Conservation (phyloP, 2,888 invertebrate species). For the Dicranocentrus wangi region DNA sequence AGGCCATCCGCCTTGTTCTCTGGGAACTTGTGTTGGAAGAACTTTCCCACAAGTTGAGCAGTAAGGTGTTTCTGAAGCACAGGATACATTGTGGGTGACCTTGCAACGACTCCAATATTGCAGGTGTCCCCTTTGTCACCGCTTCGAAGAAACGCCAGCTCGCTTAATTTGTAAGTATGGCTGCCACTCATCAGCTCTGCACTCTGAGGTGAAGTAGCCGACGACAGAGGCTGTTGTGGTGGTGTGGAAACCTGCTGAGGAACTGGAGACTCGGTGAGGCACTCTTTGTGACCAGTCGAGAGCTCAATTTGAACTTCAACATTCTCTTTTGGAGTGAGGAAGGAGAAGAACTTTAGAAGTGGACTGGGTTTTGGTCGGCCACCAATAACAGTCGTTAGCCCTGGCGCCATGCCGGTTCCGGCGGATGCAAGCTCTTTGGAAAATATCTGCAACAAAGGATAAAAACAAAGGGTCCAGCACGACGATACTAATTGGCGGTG, state of each 20-base stretch:
- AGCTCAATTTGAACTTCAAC: conserved; percentile 73
- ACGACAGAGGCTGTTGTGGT: not conserved
- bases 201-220: not conserved
- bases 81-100: conserved; percentile 75
- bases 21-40: conserved; percentile 75
- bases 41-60: conserved; percentile 74
- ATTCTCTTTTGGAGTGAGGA: conserved; percentile 75
- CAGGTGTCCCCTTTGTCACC: conserved; percentile 77
- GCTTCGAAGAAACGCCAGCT: conserved; percentile 76
- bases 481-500: too few relatives aligned
- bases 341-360: conserved; percentile 76
- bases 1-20: conserved; percentile 48
- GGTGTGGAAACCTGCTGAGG: not conserved
- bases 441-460: conserved; percentile 73
- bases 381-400: conserved; percentile 74
- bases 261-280: conserved; percentile 19
- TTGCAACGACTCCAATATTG: conserved; percentile 77
- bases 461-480: too few relatives aligned
- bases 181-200: conserved; percentile 8
- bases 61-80: conserved; percentile 75
- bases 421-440: conserved; percentile 77
- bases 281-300: conserved; percentile 72
- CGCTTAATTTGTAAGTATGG: conserved; percentile 73
- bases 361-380: conserved; percentile 77
- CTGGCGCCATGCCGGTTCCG: conserved; percentile 78